Base-by-base conservation (phyloP, 2,113 vertebrate genomes). In the Pseudorhombus dupliciocellatus region DNA sequence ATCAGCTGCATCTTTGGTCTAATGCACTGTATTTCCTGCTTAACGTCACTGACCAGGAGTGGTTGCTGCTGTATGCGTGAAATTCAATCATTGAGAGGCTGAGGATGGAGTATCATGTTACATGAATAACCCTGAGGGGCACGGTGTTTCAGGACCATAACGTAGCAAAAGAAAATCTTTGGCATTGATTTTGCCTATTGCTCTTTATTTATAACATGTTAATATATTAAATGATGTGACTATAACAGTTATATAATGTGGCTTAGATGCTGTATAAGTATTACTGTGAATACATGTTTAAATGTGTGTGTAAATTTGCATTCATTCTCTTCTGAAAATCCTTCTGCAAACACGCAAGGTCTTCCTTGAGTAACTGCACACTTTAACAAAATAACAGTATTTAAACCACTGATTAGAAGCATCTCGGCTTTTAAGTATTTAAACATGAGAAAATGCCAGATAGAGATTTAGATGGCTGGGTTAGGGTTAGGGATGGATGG, bases 71-170 rank as follows among this genome's bases (percentile, higher is more conserved):
- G 66, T 34, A 63, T 24, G 0, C 73, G 69, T 65, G 69, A 80
- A 91, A 89, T 75, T 67, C 26, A 80, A 83, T 76, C 72, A 85
- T 60, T 66, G 57, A 76, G 64, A 75, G 62, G 64, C 62, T 75
- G 62, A 69, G 51, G 50, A 66, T 55, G 37, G n/a, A 40, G 81
- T 55, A 68, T 87, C 75, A 4, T 40, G 58, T 89, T 90, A 72
- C 85, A 77, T 78, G 60, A 68, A 66, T 52, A 59, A 54, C 56
- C 44, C 53, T 40, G 6, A 42, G 31, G 28, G 40, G 59, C 16
- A 48, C 20, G 20, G 18, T 0, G n/a, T 46, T 42, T 67, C 5
- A 42, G 53, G 11, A 25, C 25, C 24, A 61, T 20, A 58, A 40
- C 51, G 40, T 11, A 1, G 15, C 26, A 42, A 58, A 56, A 24